phyloP scores from a whole-genome alignment of 2,797 vertebrate genomes.

The Platalea minor region DNA sequence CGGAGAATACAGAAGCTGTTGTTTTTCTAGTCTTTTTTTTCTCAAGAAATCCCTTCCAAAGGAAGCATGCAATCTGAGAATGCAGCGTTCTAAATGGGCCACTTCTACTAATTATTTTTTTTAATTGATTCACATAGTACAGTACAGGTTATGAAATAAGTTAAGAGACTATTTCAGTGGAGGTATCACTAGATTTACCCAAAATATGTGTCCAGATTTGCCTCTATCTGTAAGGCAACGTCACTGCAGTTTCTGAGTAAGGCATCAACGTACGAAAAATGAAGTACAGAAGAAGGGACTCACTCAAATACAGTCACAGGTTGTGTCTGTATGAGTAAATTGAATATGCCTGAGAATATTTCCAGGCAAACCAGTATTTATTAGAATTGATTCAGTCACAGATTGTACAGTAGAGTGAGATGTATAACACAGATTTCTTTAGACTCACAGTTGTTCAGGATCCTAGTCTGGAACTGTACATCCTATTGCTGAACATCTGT shows the following conservation, averaged over 20 bases:
- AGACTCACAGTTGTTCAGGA: neutral
- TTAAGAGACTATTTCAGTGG: neutral
- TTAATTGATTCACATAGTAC: neutral
- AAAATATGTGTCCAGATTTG: neutral
- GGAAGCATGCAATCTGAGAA: neutral
- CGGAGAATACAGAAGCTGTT: neutral
- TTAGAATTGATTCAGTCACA: neutral
- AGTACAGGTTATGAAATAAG: neutral
- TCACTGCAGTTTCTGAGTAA: neutral
- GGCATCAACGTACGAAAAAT: neutral
- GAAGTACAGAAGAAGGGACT: neutral
- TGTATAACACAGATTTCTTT: neutral
- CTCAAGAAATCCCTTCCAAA: neutral
- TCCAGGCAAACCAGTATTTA: neutral
- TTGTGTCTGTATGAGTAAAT: neutral
- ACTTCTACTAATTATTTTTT: neutral
- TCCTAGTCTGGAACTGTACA: neutral
- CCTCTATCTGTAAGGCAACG: neutral
- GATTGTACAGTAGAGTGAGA: neutral
- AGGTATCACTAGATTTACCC: neutral
- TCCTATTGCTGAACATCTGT: neutral
- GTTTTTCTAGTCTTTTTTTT: neutral
- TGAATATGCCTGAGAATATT: neutral
- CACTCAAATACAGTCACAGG: neutral
- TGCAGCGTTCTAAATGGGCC: neutral